phyloP scores from a whole-genome alignment of 2,113 vertebrate species.

The Zeus faber region DNA sequence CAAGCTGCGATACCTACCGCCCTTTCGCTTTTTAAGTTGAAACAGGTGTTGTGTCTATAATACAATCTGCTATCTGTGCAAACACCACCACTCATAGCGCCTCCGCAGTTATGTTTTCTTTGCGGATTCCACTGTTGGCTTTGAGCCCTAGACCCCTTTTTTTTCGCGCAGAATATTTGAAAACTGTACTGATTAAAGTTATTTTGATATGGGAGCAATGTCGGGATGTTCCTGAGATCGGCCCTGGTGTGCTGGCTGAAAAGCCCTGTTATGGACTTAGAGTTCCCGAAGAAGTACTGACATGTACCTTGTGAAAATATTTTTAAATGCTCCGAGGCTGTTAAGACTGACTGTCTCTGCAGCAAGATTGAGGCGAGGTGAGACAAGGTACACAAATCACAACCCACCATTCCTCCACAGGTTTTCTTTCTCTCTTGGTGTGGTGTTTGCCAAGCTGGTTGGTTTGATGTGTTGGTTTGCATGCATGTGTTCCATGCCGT shows the following conservation, averaged over 20 bases:
- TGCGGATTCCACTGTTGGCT: constrained; percentile 60
- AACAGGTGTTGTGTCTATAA: constrained; percentile 69
- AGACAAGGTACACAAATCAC: too few relatives aligned
- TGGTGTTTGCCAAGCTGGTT: too few relatives aligned
- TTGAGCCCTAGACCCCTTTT: constrained; percentile 36
- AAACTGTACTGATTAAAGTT: constrained; percentile 37
- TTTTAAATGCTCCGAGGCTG: too few relatives aligned
- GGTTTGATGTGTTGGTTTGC: too few relatives aligned
- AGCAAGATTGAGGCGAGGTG: too few relatives aligned
- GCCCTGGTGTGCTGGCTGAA: constrained; percentile 36
- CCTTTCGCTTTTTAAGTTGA: constrained; percentile 67
- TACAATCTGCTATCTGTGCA: constrained; percentile 50
- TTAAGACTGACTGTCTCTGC: too few relatives aligned
- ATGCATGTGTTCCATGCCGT: too few relatives aligned
- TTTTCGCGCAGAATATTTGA: constrained; percentile 37
- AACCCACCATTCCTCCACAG: too few relatives aligned
- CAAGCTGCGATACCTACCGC: constrained; percentile 72
- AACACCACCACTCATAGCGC: constrained; percentile 44
- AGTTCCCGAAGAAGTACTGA: constrained; percentile 22
- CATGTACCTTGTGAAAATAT: background rate
- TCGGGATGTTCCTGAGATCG: constrained; percentile 25
- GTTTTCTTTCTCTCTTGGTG: too few relatives aligned
- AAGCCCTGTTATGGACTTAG: constrained; percentile 13
- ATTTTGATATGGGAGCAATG: constrained; percentile 44
- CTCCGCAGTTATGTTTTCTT: constrained; percentile 57